A percentile compares a stretch with the other conserved stretches of the same genome.
phyloP scores from a whole-genome alignment of 2,113 vertebrate species.

The Heptranchias perlo region DNA sequence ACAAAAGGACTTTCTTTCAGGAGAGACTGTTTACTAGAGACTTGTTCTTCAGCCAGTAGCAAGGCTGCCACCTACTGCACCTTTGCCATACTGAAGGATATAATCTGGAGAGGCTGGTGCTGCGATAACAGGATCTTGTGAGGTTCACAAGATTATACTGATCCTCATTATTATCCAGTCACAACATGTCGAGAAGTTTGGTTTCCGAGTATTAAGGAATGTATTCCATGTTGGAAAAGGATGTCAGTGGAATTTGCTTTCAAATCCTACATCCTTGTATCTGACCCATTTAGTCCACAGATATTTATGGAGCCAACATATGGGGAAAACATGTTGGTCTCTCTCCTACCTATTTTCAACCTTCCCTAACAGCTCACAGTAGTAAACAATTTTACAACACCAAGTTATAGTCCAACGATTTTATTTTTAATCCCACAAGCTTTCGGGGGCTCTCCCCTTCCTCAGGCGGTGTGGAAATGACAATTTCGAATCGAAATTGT shows the following conservation, averaged over 20 bases:
- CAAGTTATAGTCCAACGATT: too few relatives aligned
- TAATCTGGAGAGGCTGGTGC: neutral
- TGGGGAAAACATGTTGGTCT: neutral
- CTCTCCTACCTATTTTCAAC: neutral
- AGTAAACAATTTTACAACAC: too few relatives aligned
- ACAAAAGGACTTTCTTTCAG: neutral
- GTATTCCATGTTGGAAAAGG: neutral
- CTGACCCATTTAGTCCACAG: neutral
- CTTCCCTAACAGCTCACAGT: neutral
- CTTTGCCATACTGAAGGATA: neutral
- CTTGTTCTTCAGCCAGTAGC: neutral
- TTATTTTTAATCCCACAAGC: too few relatives aligned
- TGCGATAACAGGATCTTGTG: neutral
- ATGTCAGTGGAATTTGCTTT: neutral
- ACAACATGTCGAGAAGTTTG: neutral
- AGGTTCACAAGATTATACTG: neutral
- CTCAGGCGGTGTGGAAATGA: too few relatives aligned
- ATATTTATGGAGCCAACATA: neutral
- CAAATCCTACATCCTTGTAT: neutral
- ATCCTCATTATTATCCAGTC: neutral
- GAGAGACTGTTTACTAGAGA: too few relatives aligned
- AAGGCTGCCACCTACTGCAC: conserved; percentile 18
- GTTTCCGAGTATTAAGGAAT: neutral
- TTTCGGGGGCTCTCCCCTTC: too few relatives aligned
- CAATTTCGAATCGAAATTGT: too few relatives aligned